Base-by-base conservation (phyloP, 64 coral and sea anemone genomes). In the Platygyra sinensis region DNA sequence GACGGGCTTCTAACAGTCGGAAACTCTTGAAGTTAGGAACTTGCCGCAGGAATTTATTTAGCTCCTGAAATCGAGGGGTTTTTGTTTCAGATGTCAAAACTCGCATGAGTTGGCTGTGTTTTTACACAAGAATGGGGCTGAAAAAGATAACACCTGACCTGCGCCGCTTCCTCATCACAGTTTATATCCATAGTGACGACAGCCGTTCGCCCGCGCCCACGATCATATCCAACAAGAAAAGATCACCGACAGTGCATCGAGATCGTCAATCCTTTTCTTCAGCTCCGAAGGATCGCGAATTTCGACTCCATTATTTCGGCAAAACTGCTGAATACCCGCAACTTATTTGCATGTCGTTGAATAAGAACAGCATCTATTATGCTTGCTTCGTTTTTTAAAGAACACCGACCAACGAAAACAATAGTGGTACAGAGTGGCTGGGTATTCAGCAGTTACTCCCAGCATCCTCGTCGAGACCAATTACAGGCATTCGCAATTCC, bases 241-340 rank as follows among this genome's bases (percentile, higher is more conserved):
- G 77, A 97, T 94, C 14, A 60, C 78, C 2, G 92, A 76, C 16
- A 97, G 52, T 18, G 92, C 92, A 22, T 97, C 72, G 14, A 97
- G 36, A 71, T 97, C 95, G 75, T 94, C 89, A 2, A 97, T 77
- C 17, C 88, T 72, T 31, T 94, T 90, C 20, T 81, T 82, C 72
- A 97, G 42, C 65, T 97, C 95, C 2, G 81, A 72, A n/a, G 76
- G 39, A 76, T 97, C 92, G 15, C 72, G 85, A 32, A 97, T 63
- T 32, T 82, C n/a, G n/a, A n/a, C n/a, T n/a, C n/a, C n/a, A n/a
- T n/a, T n/a, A n/a, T n/a, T n/a, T n/a, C n/a, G n/a, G n/a, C n/a
- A n/a, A n/a, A n/a, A n/a, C n/a, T n/a, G n/a, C n/a, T n/a, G n/a
- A n/a, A n/a, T n/a, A n/a, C n/a, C n/a, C n/a, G n/a, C n/a, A n/a